Percentiles rank a stretch among this genome's conserved stretches.
Conservation (phyloP, 37 sponge, comb jelly and placozoan species). For the Beroe ovata region DNA sequence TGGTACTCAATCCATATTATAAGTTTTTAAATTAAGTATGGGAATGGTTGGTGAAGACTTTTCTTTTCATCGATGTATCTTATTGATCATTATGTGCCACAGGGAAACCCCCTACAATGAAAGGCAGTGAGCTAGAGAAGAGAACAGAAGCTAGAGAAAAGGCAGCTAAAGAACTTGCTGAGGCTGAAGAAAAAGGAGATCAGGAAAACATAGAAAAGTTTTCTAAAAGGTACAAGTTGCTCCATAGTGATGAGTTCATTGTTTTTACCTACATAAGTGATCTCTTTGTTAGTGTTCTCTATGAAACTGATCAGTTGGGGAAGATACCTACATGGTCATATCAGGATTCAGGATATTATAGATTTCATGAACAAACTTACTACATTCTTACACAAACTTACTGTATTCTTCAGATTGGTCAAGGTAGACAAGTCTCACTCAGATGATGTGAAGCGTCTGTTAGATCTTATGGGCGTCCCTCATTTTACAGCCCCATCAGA, state of each 20-base stretch:
- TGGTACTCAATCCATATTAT: too few species aligned
- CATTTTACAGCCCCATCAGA: slow-evolving; percentile 96
- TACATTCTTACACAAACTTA: background rate
- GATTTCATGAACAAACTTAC: too few species aligned
- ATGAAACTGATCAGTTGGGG: too few species aligned
- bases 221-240: slow-evolving; percentile 72
- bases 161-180: slow-evolving; percentile 80
- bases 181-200: slow-evolving; percentile 91
- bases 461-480: slow-evolving; percentile 95
- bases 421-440: slow-evolving; percentile 87
- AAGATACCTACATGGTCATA: background rate
- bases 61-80: too few species aligned
- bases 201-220: slow-evolving; percentile 83
- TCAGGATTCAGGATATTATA: too few species aligned
- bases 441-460: slow-evolving; percentile 87
- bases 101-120: slow-evolving; percentile 96
- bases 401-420: slow-evolving; percentile 70
- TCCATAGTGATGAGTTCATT: background rate
- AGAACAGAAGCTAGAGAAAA: slow-evolving; percentile 88
- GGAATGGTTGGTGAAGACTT: too few species aligned
- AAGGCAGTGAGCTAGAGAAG: slow-evolving; percentile 94
- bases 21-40: too few species aligned
- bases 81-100: too few species aligned
- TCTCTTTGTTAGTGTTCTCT: too few species aligned
- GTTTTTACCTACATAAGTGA: too few species aligned